Percentiles rank a stretch among this genome's conserved stretches.
Conservation (phyloP, 2,113 vertebrate genomes). For the Polypterus senegalus region DNA sequence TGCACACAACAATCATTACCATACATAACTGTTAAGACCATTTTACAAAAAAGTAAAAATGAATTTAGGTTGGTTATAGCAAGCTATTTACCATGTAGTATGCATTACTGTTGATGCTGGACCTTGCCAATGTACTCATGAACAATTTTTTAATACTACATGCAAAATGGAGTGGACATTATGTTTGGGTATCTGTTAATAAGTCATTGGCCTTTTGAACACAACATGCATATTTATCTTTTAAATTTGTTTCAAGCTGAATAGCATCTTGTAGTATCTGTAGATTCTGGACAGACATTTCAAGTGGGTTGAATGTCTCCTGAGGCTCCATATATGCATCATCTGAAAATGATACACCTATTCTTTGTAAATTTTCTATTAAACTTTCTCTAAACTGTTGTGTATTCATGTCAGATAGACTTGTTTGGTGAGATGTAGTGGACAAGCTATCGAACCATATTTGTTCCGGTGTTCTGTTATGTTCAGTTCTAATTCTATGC, state of each 20-base stretch:
- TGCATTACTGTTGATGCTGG: background rate
- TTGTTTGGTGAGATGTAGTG: background rate
- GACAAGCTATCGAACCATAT: background rate
- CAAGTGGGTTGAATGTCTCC: background rate
- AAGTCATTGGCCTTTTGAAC: background rate
- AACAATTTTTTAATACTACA: background rate
- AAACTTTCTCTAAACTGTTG: background rate
- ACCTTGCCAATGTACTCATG: background rate
- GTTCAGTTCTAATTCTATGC: conserved; percentile 3
- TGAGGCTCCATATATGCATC: background rate
- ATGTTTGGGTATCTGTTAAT: conserved; percentile 1
- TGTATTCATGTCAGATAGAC: background rate
- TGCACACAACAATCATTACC: background rate
- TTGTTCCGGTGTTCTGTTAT: background rate
- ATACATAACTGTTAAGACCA: background rate
- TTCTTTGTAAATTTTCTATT: conserved; percentile 3
- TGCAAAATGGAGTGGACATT: background rate
- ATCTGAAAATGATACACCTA: background rate
- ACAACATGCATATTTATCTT: background rate
- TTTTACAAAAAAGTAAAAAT: background rate
- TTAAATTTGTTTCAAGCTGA: background rate
- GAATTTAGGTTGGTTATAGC: background rate
- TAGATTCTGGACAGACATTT: background rate
- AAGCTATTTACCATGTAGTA: background rate
- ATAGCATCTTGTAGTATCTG: background rate